Base-by-base conservation (phyloP, 2,113 vertebrate species). In the Crotophaga sulcirostris region DNA sequence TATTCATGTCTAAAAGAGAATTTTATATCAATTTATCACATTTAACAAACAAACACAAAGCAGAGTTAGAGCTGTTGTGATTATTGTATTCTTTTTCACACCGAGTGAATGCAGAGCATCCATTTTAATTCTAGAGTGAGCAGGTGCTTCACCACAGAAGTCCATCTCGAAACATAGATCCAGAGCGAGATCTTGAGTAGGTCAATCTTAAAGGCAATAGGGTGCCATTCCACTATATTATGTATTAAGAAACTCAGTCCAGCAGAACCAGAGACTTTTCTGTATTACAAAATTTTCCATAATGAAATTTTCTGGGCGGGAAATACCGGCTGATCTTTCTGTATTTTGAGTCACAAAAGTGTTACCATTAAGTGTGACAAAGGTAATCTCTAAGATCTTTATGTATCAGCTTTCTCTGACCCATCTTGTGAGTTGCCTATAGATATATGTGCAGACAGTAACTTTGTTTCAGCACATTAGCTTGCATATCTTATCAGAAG, bases 21-120 rank as follows among this genome's bases (percentile, higher is more conserved):
- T 91, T 96, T 79, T 49, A 12, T 75, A 87, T 56, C 63, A 91
- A 47, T 93, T 89, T 85, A 82, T 94, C 70, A 79, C 28, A 56
- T 68, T 90, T 87, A 96, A 82, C 40, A 87, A 90, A 73, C 18
- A 52, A 79, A 24, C 29, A 74, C 24, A 84, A 94, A 93, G 29
- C 54, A n/a, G 44, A 82, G 20, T 63, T 55, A 80, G 51, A 84
- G 18, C 16, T 78, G 18, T 26, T 81, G 52, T 55, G 66, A 66
- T 88, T 80, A 68, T 16, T 89, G 16, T 33, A 51, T 58, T 56
- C 18, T 55, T 80, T 88, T 87, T 55, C 83, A 78, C 6, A 55
- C 3, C 1, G 2, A 86, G 29, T 21, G 26, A 55, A 77, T 36
- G 78, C 28, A 80, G 10, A 70, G 4, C 18, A 87, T 36, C 16